Conservation (phyloP, 2,113 vertebrate genomes). For the Chaetodon auriga region DNA sequence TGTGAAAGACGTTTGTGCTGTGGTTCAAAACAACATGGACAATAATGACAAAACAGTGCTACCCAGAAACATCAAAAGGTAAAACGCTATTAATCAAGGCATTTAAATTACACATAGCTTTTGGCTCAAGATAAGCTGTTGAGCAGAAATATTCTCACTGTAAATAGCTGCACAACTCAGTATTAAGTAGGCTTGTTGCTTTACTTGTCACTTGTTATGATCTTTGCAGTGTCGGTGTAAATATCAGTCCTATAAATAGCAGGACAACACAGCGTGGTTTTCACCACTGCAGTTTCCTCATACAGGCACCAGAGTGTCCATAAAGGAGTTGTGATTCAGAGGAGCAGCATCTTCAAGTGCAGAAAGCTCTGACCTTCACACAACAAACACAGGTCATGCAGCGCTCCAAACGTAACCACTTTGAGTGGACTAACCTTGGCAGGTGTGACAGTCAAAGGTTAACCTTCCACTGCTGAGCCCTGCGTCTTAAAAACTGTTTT, state of each 20-base stretch:
- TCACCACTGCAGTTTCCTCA: constrained; percentile 10
- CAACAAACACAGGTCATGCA: constrained; percentile 35
- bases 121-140: background rate
- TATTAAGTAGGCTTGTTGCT: constrained; percentile 26
- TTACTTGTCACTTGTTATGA: constrained; percentile 48
- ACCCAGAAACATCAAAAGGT: background rate
- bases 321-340: constrained; percentile 27
- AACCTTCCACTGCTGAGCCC: background rate
- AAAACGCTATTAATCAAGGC: background rate
- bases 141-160: background rate
- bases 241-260: constrained; percentile 61
- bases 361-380: constrained; percentile 10
- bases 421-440: constrained; percentile 30
- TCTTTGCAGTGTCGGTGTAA: constrained; percentile 28
- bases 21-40: background rate
- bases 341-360: constrained; percentile 20
- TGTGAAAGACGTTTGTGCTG: constrained; percentile 13
- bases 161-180: background rate
- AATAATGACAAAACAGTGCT: background rate
- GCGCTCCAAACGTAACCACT: constrained; percentile 29
- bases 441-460: background rate
- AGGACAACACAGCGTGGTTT: constrained; percentile 18
- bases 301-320: constrained; percentile 6
- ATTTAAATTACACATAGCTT: background rate
- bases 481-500: constrained; percentile 17